Percentiles rank a stretch among this genome's conserved stretches.
Evolutionary conservation across 1,140 invertebrate species (phyloP).

Genomic region (Drosophila pectinifera): DNA sequence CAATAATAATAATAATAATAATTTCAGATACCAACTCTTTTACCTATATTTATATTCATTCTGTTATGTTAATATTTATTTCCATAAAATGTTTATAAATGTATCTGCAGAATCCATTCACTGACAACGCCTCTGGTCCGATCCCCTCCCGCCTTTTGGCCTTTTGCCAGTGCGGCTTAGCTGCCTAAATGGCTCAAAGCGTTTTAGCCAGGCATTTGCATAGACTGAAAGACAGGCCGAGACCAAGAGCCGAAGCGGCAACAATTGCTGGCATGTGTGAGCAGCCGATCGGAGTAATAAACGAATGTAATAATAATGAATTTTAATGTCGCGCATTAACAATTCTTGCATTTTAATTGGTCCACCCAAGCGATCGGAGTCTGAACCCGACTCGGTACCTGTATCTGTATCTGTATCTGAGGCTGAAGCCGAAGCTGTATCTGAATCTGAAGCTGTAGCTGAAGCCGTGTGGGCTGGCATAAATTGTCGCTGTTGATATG

Average conservation of each 20-base stretch:
- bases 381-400: conserved; percentile 12
- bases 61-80: too few relatives aligned
- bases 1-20: too few relatives aligned
- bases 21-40: too few relatives aligned
- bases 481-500: conserved; percentile 81
- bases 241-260: conserved; percentile 14
- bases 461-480: conserved; percentile 70
- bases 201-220: conserved; percentile 67
- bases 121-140: conserved; percentile 36
- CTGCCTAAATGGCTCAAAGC: conserved; percentile 66
- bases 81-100: too few relatives aligned
- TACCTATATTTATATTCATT: not conserved
- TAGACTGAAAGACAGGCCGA: conserved; percentile 20
- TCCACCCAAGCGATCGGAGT: conserved; percentile 38
- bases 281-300: conserved; percentile 67
- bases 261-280: conserved; percentile 51
- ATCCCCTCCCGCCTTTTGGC: conserved; percentile 26
- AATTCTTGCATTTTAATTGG: conserved; percentile 84
- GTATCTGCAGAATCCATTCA: too few relatives aligned
- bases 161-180: conserved; percentile 23
- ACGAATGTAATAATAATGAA: conserved; percentile 83
- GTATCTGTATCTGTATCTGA: conserved; percentile 15
- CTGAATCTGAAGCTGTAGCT: conserved; percentile 11
- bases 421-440: conserved; percentile 7
- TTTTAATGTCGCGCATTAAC: conserved; percentile 83